Evolutionary conservation across 1,140 invertebrate genomes (phyloP).

Genomic region (Drosophila orena): DNA sequence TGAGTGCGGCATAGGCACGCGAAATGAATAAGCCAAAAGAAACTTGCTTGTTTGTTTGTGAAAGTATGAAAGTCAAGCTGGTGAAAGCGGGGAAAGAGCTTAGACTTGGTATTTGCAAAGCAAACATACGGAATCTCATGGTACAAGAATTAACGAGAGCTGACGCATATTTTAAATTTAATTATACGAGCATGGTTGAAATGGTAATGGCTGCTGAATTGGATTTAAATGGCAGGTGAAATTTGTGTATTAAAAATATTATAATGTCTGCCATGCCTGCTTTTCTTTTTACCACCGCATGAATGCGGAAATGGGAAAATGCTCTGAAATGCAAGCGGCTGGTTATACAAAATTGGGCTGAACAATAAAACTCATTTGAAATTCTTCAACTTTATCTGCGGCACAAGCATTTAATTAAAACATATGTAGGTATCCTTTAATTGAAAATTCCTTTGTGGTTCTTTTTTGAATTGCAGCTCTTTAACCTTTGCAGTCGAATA

Average conservation of each 20-base stretch:
- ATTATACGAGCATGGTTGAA: constrained; percentile 3
- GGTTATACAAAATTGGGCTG: not conserved
- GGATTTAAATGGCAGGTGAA: not conserved
- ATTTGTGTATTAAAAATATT: no score
- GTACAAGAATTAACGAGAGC: not conserved
- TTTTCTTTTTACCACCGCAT: not conserved
- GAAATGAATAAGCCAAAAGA: constrained; percentile 35
- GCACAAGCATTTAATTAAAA: constrained; percentile 12
- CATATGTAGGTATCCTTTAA: constrained; percentile 11
- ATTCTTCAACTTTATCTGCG: not conserved
- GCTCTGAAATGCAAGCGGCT: no score
- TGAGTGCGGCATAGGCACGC: constrained; percentile 2
- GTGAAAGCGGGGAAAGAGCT: not conserved
- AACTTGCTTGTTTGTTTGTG: constrained; percentile 36
- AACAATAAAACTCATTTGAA: constrained; percentile 1
- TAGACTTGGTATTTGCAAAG: constrained; percentile 25
- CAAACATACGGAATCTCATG: constrained; percentile 5
- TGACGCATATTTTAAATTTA: constrained; percentile 12
- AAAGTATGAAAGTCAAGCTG: constrained; percentile 30
- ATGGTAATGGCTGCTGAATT: not conserved
- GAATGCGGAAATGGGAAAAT: not conserved
- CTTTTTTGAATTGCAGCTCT: constrained; percentile 4
- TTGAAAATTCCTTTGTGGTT: constrained; percentile 12
- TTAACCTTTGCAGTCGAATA: constrained; percentile 15
- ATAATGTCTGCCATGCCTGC: no score